Percentiles rank a stretch among this genome's conserved stretches.
Conservation (phyloP, 2,888 invertebrate species). For the Taphrorychus bicolor region DNA sequence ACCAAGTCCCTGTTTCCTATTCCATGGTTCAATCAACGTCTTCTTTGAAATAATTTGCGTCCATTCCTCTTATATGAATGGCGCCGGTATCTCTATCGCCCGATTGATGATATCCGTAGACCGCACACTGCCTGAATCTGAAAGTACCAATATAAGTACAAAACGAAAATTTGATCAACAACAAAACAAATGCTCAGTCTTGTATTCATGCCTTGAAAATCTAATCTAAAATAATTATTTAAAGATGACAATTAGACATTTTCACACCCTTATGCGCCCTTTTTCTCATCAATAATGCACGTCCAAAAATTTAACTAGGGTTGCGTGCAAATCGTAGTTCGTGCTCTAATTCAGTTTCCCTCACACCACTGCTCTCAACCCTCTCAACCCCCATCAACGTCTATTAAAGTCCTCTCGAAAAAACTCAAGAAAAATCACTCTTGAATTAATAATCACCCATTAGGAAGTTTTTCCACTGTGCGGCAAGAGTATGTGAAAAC, state of each 20-base stretch:
- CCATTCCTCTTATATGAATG: background rate
- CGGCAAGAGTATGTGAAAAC: constrained; percentile 17
- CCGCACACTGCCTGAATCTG: no score
- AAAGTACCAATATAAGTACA: no score
- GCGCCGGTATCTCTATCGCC: no score
- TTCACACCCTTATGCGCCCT: background rate
- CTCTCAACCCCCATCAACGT: constrained; percentile 48
- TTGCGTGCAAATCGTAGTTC: constrained; percentile 10
- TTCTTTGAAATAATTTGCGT: background rate
- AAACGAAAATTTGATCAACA: no score
- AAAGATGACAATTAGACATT: no score
- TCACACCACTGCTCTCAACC: constrained; percentile 33
- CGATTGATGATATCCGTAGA: no score
- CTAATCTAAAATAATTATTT: no score
- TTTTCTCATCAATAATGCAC: constrained; percentile 5
- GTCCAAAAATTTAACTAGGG: constrained; percentile 5
- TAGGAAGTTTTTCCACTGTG: constrained; percentile 28
- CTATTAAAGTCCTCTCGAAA: constrained; percentile 45
- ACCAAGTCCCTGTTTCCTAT: background rate
- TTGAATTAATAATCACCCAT: constrained; percentile 42
- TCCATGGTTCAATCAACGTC: background rate
- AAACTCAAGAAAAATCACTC: constrained; percentile 47
- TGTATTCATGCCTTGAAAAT: no score
- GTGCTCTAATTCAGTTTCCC: constrained; percentile 26
- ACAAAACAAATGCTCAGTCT: no score